A percentile compares a stretch with the other conserved stretches of the same genome.
phyloP scores from a whole-genome alignment of 1,140 invertebrate genomes.

The Aphidius ervi region DNA sequence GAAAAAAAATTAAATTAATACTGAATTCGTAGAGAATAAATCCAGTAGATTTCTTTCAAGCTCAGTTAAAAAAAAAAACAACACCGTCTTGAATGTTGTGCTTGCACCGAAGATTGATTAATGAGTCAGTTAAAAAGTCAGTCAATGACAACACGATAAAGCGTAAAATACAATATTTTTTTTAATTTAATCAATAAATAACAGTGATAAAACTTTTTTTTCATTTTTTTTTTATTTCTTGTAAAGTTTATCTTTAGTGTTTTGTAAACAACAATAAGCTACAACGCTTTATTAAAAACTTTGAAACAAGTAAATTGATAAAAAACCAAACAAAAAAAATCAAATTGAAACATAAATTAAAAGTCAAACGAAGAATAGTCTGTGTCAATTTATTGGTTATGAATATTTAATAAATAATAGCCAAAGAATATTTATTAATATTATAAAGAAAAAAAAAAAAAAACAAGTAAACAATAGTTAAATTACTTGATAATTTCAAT shows the following conservation, averaged over 20 bases:
- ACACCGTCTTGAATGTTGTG: background rate
- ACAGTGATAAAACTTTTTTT: constrained; percentile 8
- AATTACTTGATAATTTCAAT: too few species aligned
- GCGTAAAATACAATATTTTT: constrained; percentile 4
- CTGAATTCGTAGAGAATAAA: background rate
- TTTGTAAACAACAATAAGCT: too few species aligned
- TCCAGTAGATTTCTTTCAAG: constrained; percentile 5
- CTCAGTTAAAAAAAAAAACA: background rate
- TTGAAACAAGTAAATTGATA: too few species aligned
- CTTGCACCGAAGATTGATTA: constrained; percentile 16
- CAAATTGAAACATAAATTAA: background rate
- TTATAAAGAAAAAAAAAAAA: too few species aligned
- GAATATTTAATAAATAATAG: too few species aligned
- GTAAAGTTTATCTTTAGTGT: background rate
- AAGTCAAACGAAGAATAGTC: too few species aligned
- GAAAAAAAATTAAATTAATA: background rate
- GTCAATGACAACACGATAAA: constrained; percentile 17
- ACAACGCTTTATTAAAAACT: too few species aligned
- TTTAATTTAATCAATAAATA: constrained; percentile 18
- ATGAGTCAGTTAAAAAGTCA: constrained; percentile 19
- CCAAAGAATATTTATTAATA: too few species aligned
- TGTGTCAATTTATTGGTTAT: too few species aligned
- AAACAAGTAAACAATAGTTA: too few species aligned
- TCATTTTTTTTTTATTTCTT: background rate
- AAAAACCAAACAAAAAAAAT: background rate